Evolutionary conservation across 1,140 invertebrate species (phyloP).

Genomic region (Atopsyche davidsoni): DNA sequence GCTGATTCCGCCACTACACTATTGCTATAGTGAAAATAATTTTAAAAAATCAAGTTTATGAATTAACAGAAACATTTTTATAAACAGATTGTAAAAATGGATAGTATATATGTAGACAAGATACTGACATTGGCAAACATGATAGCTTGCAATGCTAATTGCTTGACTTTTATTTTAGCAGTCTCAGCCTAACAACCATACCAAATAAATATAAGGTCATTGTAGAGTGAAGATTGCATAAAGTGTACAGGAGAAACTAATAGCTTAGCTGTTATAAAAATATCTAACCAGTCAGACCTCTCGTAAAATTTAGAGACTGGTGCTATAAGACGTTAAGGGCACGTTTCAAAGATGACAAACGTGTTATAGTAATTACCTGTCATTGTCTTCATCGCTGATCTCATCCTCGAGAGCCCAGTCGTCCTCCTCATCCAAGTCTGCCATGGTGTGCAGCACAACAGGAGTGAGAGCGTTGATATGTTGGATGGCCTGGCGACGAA

Average conservation of each 20-base stretch:
- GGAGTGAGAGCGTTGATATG: constrained; percentile 76
- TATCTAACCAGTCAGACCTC: too few species aligned
- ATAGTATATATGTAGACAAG: background rate
- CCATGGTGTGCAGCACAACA: constrained; percentile 91
- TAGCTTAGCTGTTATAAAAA: too few species aligned
- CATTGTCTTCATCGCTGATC: constrained; percentile 79
- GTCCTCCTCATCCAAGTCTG: constrained; percentile 89
- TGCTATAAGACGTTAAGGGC: too few species aligned
- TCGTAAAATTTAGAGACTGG: too few species aligned
- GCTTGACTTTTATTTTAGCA: background rate
- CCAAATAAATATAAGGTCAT: too few species aligned
- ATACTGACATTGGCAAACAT: background rate
- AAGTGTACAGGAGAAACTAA: too few species aligned
- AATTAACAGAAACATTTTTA: background rate
- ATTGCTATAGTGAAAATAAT: constrained; percentile 57
- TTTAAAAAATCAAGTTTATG: background rate
- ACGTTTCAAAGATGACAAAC: background rate
- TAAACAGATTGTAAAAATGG: background rate
- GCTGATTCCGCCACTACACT: constrained; percentile 94
- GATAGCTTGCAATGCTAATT: background rate
- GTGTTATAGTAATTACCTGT: constrained; percentile 48
- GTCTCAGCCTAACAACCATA: too few species aligned
- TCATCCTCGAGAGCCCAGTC: constrained; percentile 78
- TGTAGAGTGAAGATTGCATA: too few species aligned
- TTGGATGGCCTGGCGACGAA: constrained; percentile 80